These are phyloP conservation scores for Echeneis naucrates DNA, from an alignment of 2,797 vertebrate genomes.

Conservation along the genomic window DNA sequence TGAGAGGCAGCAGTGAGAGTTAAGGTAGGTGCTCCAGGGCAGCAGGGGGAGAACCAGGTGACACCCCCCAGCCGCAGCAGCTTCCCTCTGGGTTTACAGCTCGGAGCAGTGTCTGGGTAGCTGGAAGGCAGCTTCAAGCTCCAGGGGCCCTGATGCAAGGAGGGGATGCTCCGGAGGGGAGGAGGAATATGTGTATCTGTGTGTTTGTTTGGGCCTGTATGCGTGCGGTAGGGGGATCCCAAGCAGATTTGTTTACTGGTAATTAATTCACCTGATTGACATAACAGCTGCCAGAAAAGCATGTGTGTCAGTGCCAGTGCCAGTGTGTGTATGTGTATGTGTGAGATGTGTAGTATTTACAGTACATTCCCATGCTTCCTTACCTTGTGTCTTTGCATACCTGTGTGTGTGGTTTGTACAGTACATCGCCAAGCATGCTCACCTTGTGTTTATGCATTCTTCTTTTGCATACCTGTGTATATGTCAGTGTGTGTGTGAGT, in stretches of 20 bases:
- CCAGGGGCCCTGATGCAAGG: constrained; percentile 49
- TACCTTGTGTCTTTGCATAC: constrained; percentile 22
- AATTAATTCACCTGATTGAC: constrained; percentile 89
- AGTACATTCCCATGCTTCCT: constrained; percentile 25
- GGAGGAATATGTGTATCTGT: constrained; percentile 48
- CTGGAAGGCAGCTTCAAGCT: constrained; percentile 62
- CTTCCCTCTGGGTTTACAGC: constrained; percentile 67
- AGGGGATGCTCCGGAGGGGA: constrained; percentile 52
- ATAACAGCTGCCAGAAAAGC: constrained; percentile 80
- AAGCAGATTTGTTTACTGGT: constrained; percentile 85
- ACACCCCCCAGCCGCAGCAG: constrained; percentile 43
- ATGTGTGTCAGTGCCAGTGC: constrained; percentile 42
- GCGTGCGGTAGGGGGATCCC: constrained; percentile 76
- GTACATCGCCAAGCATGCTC: constrained; percentile 25
- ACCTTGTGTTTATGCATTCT: constrained; percentile 10
- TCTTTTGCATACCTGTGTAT: constrained; percentile 44
- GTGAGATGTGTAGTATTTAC: constrained; percentile 25
- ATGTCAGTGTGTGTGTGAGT: neutral
- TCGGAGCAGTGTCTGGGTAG: constrained; percentile 58
- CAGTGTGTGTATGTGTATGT: constrained; percentile 20
- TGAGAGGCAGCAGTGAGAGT: constrained; percentile 58
- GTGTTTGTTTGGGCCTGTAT: constrained; percentile 51
- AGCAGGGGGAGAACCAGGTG: constrained; percentile 41
- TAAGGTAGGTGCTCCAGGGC: constrained; percentile 63
- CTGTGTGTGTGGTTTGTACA: constrained; percentile 25